phyloP scores from a whole-genome alignment of 2,797 vertebrate genomes.

The Chaenodraco wilsoni region DNA sequence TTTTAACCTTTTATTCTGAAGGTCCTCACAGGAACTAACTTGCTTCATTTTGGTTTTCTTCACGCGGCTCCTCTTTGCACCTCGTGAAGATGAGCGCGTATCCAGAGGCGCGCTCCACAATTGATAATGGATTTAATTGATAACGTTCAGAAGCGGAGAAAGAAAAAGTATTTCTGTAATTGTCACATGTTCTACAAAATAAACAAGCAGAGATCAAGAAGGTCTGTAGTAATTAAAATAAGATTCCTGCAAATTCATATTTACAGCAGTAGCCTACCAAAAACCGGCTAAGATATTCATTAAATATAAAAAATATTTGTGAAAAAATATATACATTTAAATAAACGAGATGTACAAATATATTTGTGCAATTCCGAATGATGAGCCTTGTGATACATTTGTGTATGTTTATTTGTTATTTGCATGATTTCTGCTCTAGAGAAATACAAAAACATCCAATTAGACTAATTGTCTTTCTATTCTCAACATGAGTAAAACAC shows the following conservation, averaged over 20 bases:
- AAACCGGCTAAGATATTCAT: background rate
- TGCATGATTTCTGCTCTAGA: background rate
- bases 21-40: fast-evolving
- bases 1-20: slow-evolving; percentile 5
- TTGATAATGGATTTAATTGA: slow-evolving; percentile 8
- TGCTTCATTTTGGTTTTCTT: background rate
- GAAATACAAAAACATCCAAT: background rate
- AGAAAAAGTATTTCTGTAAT: background rate
- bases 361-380: background rate
- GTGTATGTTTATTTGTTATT: background rate
- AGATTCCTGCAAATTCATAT: background rate
- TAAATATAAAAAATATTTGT: background rate
- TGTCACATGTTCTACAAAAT: background rate
- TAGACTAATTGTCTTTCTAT: background rate
- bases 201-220: background rate
- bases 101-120: slow-evolving; percentile 33
- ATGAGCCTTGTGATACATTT: background rate
- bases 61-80: slow-evolving; percentile 48
- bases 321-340: background rate
- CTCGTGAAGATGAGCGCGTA: slow-evolving; percentile 46
- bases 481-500: no score
- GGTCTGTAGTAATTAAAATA: background rate
- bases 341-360: background rate
- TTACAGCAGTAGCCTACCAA: background rate
- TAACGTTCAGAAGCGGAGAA: background rate